Percentiles rank a stretch among this genome's conserved stretches.
Conservation (phyloP, 1,140 invertebrate genomes). For the Paraescarpia echinospica region DNA sequence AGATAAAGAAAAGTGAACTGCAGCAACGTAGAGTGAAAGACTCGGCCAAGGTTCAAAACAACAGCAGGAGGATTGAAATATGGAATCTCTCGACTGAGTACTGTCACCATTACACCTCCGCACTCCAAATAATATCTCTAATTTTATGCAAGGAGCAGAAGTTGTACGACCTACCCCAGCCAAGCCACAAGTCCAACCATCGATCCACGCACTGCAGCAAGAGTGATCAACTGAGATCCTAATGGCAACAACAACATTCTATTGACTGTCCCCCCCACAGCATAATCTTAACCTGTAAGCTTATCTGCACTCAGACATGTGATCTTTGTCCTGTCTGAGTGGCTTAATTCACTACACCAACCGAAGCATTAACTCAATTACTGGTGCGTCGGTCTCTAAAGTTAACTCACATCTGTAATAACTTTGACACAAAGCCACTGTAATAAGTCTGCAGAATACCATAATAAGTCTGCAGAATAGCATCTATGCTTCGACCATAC, state of each 20-base stretch:
- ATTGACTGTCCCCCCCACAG: background rate
- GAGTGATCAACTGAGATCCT: background rate
- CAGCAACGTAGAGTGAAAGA: no score
- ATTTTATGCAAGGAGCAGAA: background rate
- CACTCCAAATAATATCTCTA: background rate
- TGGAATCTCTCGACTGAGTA: no score
- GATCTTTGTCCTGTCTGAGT: background rate
- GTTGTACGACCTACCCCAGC: background rate
- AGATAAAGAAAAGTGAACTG: no score
- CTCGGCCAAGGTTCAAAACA: no score
- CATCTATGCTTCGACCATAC: background rate
- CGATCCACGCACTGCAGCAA: background rate
- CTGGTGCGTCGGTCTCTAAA: background rate
- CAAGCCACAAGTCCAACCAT: background rate
- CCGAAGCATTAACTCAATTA: background rate
- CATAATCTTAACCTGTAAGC: background rate
- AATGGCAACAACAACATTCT: background rate
- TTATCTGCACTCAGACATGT: background rate
- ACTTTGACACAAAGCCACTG: background rate
- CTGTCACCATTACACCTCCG: no score
- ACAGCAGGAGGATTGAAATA: no score
- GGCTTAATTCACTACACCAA: background rate
- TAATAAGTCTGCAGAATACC: background rate
- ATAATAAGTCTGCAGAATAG: background rate
- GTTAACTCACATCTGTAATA: background rate